phyloP scores from a whole-genome alignment of 1,140 invertebrate genomes.

The Macrobrachium rosenbergii region DNA sequence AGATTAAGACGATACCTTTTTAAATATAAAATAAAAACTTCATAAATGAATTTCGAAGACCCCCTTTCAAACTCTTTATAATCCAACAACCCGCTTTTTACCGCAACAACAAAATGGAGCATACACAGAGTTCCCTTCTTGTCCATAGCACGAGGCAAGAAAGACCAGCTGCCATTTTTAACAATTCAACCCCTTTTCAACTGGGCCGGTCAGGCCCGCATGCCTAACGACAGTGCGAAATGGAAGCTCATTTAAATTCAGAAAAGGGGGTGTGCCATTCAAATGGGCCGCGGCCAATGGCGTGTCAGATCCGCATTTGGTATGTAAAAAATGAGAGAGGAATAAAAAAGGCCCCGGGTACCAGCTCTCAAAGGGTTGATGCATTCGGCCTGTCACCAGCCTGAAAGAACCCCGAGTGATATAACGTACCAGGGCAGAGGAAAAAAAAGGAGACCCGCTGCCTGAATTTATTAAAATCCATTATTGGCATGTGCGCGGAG shows the following conservation, averaged over 20 bases:
- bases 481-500: constrained; percentile 43
- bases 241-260: constrained; percentile 32
- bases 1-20: too few relatives aligned
- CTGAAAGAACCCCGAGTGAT: constrained; percentile 7
- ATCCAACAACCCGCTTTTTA: too few relatives aligned
- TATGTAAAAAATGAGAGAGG: constrained; percentile 31
- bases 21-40: too few relatives aligned
- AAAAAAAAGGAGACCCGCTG: constrained; percentile 11
- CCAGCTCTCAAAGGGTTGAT: constrained; percentile 22
- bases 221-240: not conserved
- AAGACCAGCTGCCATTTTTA: constrained; percentile 42
- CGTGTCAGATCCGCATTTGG: constrained; percentile 45
- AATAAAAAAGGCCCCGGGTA: not conserved
- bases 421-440: constrained; percentile 27
- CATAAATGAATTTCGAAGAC: too few relatives aligned
- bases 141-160: not conserved
- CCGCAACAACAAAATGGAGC: constrained; percentile 28
- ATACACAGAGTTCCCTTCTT: not conserved
- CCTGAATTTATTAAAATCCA: constrained; percentile 48
- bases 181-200: not conserved
- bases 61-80: too few relatives aligned
- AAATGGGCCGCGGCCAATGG: constrained; percentile 35
- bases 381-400: constrained; percentile 29
- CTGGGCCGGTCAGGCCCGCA: not conserved
- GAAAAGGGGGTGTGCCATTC: constrained; percentile 36